Evolutionary conservation across 2,888 invertebrate genomes (phyloP).

Genomic region (Eustalomyia histrio): DNA sequence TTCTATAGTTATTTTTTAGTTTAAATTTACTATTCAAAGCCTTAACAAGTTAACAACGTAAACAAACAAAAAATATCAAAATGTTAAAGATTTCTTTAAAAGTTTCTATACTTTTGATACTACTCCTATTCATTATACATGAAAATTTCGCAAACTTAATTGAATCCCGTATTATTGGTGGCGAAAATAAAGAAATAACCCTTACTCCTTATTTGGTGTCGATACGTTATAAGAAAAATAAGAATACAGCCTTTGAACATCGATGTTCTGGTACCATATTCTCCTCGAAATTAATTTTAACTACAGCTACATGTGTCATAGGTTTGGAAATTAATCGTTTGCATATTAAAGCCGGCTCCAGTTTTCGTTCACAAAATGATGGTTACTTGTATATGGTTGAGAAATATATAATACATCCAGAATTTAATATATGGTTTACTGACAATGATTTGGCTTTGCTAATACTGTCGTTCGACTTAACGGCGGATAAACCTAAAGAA

Average conservation of each 20-base stretch:
- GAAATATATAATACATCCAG: constrained; percentile 81
- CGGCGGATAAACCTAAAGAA: constrained; percentile 70
- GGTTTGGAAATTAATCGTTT: constrained; percentile 57
- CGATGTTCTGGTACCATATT: constrained; percentile 74
- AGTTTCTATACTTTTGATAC: background rate
- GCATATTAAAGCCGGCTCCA: constrained; percentile 71
- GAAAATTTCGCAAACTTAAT: background rate
- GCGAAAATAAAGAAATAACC: constrained; percentile 67
- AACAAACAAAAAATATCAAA: background rate
- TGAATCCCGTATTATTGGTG: constrained; percentile 72
- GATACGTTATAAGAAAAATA: constrained; percentile 69
- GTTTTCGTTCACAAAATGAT: constrained; percentile 70
- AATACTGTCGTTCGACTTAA: constrained; percentile 79
- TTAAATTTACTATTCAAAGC: background rate
- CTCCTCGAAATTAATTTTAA: constrained; percentile 67
- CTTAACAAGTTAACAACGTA: background rate
- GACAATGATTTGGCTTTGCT: constrained; percentile 83
- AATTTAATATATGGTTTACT: constrained; percentile 80
- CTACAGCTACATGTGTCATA: constrained; percentile 73
- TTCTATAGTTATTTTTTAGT: background rate
- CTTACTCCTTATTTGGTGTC: constrained; percentile 73
- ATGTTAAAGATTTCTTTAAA: constrained; percentile 15
- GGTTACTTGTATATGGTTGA: constrained; percentile 79
- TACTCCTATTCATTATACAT: background rate
- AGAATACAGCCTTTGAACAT: constrained; percentile 65